Conservation (phyloP, 2,888 invertebrate species). For the Campaea margaritaria region DNA sequence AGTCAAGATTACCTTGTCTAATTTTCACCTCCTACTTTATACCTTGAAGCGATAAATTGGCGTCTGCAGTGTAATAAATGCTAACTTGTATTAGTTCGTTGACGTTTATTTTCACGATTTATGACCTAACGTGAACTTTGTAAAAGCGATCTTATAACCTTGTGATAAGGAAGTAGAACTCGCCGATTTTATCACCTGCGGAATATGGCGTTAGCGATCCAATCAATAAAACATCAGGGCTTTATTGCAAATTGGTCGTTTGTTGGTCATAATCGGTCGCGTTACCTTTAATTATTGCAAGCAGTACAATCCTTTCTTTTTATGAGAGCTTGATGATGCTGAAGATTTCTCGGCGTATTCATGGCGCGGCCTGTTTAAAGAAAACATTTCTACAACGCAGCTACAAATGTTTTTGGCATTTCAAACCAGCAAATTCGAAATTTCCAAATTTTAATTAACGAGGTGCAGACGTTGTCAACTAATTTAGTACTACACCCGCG, state of each 20-base stretch:
- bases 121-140: constrained; percentile 21
- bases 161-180: constrained; percentile 18
- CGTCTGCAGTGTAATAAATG: constrained; percentile 41
- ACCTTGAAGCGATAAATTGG: constrained; percentile 59
- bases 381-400: no score
- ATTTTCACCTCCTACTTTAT: constrained; percentile 58
- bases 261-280: constrained; percentile 20
- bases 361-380: no score
- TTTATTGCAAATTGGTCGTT: constrained; percentile 30
- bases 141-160: constrained; percentile 27
- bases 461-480: no score
- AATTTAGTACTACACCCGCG: no score
- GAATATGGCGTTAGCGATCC: constrained; percentile 27
- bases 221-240: constrained; percentile 29
- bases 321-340: no score
- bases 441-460: no score
- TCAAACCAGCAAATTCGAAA: no score
- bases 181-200: constrained; percentile 35
- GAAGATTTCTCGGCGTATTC: no score
- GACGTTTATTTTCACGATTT: constrained; percentile 42
- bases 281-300: constrained; percentile 3
- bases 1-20: constrained; percentile 59
- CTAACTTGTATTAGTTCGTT: constrained; percentile 44
- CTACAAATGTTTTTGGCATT: no score
- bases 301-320: no score